Conservation (phyloP, 2,888 invertebrate genomes). For the Gibbula magus region DNA sequence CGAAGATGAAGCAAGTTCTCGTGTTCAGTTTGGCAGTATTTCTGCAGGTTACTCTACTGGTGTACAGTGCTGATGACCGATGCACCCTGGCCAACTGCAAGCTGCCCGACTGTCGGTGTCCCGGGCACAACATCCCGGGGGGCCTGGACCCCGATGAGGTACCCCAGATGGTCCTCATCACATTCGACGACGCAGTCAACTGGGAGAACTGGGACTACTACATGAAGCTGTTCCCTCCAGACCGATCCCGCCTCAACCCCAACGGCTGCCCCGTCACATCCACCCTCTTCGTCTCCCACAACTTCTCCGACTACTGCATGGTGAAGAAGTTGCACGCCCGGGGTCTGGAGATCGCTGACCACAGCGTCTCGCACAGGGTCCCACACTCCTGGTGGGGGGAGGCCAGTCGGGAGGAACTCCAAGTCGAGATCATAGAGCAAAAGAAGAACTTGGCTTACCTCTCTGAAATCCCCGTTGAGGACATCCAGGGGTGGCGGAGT, state of each 20-base stretch:
- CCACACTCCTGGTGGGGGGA: conserved; percentile 79
- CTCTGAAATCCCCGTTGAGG: conserved; percentile 73
- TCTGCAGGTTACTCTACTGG: neutral
- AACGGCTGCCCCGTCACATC: conserved; percentile 86
- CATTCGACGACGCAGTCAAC: conserved; percentile 68
- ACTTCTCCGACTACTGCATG: conserved; percentile 99
- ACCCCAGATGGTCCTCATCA: conserved; percentile 67
- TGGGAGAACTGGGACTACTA: conserved; percentile 53
- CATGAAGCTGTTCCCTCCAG: conserved; percentile 49
- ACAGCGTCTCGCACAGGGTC: conserved; percentile 77
- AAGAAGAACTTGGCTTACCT: conserved; percentile 68
- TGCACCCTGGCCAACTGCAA: conserved; percentile 41
- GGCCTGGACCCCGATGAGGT: conserved; percentile 45
- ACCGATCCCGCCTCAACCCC: conserved; percentile 77
- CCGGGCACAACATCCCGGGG: conserved; percentile 47
- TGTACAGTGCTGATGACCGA: neutral
- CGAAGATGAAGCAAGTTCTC: neutral
- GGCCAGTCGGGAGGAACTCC: conserved; percentile 51
- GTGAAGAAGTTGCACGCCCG: conserved; percentile 61
- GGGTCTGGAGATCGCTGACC: conserved; percentile 63
- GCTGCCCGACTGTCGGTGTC: conserved; percentile 62
- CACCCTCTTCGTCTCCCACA: conserved; percentile 98
- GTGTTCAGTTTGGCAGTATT: neutral
- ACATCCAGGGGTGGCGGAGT: conserved; percentile 66
- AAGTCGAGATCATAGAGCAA: conserved; percentile 58